A percentile compares a stretch with the other conserved stretches of the same genome.
Conservation (phyloP, 1,140 invertebrate species). For the Camponotus pennsylvanicus region DNA sequence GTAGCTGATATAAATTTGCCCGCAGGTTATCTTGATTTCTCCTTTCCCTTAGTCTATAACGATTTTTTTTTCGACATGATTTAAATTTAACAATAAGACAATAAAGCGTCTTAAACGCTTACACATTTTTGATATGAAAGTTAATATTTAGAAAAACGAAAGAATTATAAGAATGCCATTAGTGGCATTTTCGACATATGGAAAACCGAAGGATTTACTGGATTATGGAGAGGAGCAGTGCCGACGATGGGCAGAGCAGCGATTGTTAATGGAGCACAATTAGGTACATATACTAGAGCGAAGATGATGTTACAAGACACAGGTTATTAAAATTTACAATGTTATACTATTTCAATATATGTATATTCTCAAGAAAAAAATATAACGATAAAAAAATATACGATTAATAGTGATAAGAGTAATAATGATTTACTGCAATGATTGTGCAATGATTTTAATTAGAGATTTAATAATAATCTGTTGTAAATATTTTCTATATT, state of each 20-base stretch:
- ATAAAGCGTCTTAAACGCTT: not conserved
- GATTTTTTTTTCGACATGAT: not conserved
- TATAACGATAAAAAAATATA: not conserved
- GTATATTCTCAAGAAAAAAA: not conserved
- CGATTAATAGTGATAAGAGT: not conserved
- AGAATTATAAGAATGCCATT: slow-evolving; percentile 90
- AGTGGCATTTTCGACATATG: slow-evolving; percentile 89
- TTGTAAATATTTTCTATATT: too few relatives aligned
- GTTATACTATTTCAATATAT: not conserved
- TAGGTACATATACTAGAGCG: slow-evolving; percentile 91
- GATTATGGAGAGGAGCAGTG: slow-evolving; percentile 89
- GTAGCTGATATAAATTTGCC: slow-evolving; percentile 90
- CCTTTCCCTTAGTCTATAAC: not conserved
- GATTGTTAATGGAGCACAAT: slow-evolving; percentile 92
- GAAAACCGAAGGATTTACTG: slow-evolving; percentile 89
- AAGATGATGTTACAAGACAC: slow-evolving; percentile 88
- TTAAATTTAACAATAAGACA: not conserved
- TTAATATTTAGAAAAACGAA: slow-evolving; percentile 82
- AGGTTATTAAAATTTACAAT: slow-evolving; percentile 74
- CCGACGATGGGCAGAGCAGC: slow-evolving; percentile 86
- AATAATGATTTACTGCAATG: slow-evolving; percentile 4
- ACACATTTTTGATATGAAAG: not conserved
- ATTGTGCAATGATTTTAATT: not conserved
- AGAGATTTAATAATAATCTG: not conserved
- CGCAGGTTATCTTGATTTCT: slow-evolving; percentile 73